These are phyloP conservation scores for Hyppa rectilinea DNA, from an alignment of 2,888 invertebrate species.

Conservation along the genomic window DNA sequence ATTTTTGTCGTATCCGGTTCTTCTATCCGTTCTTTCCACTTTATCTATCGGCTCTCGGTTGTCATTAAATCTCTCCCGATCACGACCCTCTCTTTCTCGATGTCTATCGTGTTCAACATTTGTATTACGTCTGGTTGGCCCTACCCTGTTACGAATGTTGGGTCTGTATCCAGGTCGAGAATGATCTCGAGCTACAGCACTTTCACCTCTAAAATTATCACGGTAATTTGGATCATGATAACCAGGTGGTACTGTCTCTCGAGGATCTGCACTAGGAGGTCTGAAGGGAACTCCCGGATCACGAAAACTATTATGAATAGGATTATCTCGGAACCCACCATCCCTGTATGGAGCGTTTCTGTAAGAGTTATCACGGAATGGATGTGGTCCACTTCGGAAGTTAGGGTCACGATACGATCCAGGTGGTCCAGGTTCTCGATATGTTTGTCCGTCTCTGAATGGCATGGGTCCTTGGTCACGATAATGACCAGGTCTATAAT, in stretches of 20 bases:
- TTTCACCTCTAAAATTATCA: constrained; percentile 84
- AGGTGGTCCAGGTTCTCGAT: constrained; percentile 78
- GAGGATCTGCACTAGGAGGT: constrained; percentile 83
- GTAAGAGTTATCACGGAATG: constrained; percentile 81
- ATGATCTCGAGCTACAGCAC: constrained; percentile 76
- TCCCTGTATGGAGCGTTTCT: constrained; percentile 84
- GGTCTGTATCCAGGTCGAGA: constrained; percentile 79
- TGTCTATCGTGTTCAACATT: constrained; percentile 83
- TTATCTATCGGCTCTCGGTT: constrained; percentile 84
- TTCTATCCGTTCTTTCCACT: constrained; percentile 81
- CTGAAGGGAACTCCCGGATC: constrained; percentile 81
- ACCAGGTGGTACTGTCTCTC: constrained; percentile 78
- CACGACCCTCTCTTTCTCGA: constrained; percentile 85
- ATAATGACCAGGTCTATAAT: constrained; percentile 82
- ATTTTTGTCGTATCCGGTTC: constrained; percentile 79
- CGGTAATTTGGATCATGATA: constrained; percentile 84
- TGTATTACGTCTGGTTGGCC: constrained; percentile 81
- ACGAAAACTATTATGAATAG: constrained; percentile 80
- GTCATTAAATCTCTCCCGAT: constrained; percentile 84
- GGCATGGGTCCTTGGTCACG: constrained; percentile 84
- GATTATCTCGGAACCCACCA: constrained; percentile 81
- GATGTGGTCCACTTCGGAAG: constrained; percentile 81
- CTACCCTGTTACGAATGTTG: constrained; percentile 78
- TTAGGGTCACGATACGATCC: constrained; percentile 80
- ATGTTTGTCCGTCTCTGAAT: constrained; percentile 80